Base-by-base conservation (phyloP, 1,140 invertebrate genomes). In the Bombus cullumanus region DNA sequence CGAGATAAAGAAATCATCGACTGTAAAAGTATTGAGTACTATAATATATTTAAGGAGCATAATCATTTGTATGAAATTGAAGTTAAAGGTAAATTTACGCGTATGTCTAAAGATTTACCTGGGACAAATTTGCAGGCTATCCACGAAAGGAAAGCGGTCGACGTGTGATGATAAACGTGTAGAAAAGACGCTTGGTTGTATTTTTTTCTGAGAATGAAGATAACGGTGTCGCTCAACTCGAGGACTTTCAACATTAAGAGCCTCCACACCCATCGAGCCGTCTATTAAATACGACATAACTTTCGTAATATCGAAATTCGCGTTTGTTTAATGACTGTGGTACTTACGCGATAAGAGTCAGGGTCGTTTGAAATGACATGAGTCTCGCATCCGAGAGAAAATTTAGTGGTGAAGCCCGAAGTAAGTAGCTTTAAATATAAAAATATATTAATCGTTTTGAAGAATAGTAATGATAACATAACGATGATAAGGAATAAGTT, bases 141-240 rank as follows among this genome's bases (percentile, higher is more conserved):
- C 97, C 97, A 98, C 91, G 97, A 96, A 13, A 97, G 94, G 31
- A 95, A 86, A 78, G 96, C 94, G 59, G 97, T 97, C 64, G 96
- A 96, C 77, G 96, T 94, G 88, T 98, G 97, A 95, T 97, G 97
- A 91, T 97, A 97, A 43, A 97, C 93, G 89, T 98, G 97, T 41
- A 98, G 94, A 89, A 97, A 97, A 5, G 97, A 96, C 25, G 97
- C 96, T 94, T 98, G 97, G 62, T 96, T 96, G 69, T 96, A 95
- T 92, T 97, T 98, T 93, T 97, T 97, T 41, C 97, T 94, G 41
- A 98, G 89, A 37, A 97, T 94, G 91, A 98, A 97, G 91, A 98
- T 97, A 92, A 97, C 64, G 3, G 95, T 96, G 86, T 96, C 95
- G 15, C 94, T 89, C 13, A 96, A 89, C 85, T 96, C 95, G 28